Base-by-base conservation (phyloP, 2,888 invertebrate species). In the Julus scanicus region DNA sequence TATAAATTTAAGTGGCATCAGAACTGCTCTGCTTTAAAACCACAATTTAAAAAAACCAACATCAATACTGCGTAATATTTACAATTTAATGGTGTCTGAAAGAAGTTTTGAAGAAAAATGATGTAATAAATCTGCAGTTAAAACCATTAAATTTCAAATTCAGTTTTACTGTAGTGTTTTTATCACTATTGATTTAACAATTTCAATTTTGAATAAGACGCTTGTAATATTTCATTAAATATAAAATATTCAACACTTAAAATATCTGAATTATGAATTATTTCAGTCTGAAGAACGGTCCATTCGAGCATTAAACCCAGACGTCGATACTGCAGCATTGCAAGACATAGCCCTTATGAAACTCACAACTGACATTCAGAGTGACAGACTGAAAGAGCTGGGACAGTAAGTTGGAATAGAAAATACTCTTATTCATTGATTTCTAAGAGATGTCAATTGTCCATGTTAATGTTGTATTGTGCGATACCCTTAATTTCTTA, bases 301-400 rank as follows among this genome's bases (percentile, higher is more conserved):
- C 44, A 53, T 88, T 13, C 57, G 80, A 2, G 44, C 53, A 39
- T 39, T 88, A 15, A 86, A 53, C n/a, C 8, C 48, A 13, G 71
- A 44, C 6, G 71, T 49, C 15, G 88, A 88, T 57, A 48, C 29
- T 15, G 15, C 44, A 11, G 29, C 71, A 29, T 15, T 88, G 15
- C 49, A 88, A 37, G 88, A 88, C 39, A 86, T 88, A 39, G 88
- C 86, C 39, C 53, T n/a, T 11, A 63, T 88, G 88, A 49, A 88
- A 71, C n/a, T 86, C 17, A 48, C 29, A 20, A 71, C 44, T 2
- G 88, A 86, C 20, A 53, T 88, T 20, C 88, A 88, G n/a, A 88
- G 88, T 86, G 63, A 88, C 15, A 63, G 88, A 37, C 57, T 88
- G 15, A 15, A 44, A 48, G 39, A 39, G n/a, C 20, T 86, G 29